A percentile compares a stretch with the other conserved stretches of the same genome.
Evolutionary conservation across 2,113 vertebrate species (phyloP).

Genomic region (Cottus gobio): DNA sequence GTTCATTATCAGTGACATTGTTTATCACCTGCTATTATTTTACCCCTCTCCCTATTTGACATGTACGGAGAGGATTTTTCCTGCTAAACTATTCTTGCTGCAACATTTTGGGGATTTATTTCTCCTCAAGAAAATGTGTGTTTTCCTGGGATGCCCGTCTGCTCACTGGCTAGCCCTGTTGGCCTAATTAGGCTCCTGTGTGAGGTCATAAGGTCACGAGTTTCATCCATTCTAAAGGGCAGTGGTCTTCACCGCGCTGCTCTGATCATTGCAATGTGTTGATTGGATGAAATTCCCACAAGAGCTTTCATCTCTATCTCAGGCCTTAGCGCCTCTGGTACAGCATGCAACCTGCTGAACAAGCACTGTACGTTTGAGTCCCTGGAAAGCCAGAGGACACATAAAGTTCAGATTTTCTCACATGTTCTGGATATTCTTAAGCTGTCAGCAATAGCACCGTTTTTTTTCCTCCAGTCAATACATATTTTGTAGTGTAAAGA

Average conservation of each 20-base stretch:
- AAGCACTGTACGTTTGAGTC: not conserved
- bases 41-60: not conserved
- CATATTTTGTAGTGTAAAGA: not conserved
- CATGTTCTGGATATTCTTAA: not conserved
- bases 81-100: not conserved
- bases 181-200: not conserved
- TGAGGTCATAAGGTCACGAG: not conserved
- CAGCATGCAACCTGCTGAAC: not conserved
- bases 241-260: not conserved
- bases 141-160: not conserved
- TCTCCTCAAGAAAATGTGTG: not conserved
- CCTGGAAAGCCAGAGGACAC: not conserved
- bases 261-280: not conserved
- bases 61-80: not conserved
- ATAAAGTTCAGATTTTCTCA: not conserved
- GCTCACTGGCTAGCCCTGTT: not conserved
- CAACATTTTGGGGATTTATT: not conserved
- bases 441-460: not conserved
- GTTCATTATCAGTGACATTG: not conserved
- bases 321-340: not conserved
- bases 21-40: constrained; percentile 10
- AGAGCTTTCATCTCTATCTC: not conserved
- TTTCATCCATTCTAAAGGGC: not conserved
- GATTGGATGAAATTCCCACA: not conserved
- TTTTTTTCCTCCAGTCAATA: not conserved